A percentile compares a stretch with the other conserved stretches of the same genome.
Conservation (phyloP, 37 sponge, comb jelly and placozoan genomes). For the Geodia barretti region DNA sequence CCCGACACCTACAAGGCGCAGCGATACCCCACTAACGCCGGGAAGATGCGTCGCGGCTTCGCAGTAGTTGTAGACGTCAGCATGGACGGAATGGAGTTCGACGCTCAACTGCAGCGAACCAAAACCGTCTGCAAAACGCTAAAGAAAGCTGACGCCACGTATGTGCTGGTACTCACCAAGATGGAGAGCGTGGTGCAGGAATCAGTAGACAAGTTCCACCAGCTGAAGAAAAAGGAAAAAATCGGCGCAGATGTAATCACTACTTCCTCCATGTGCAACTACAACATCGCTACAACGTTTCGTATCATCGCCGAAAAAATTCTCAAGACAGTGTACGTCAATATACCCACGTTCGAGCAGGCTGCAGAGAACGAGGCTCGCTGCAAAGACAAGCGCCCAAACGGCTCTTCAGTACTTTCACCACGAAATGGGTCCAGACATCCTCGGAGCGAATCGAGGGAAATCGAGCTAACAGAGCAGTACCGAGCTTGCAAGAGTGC, state of each 20-base stretch:
- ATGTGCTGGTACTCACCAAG: conserved; percentile 63
- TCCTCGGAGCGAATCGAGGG: conserved; percentile 25
- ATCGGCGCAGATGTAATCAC: conserved; percentile 31
- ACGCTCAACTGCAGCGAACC: conserved; percentile 21
- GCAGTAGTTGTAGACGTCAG: conserved; percentile 58
- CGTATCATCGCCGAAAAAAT: conserved; percentile 19
- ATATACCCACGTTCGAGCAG: background rate
- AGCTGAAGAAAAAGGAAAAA: conserved; percentile 20
- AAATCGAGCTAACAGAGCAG: conserved; percentile 29
- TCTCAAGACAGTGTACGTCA: conserved; percentile 12
- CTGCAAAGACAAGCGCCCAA: too few species aligned
- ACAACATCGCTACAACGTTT: conserved; percentile 45
- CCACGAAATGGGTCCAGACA: conserved; percentile 18
- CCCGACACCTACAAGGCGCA: background rate
- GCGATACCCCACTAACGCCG: conserved; percentile 34
- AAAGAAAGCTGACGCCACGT: conserved; percentile 39
- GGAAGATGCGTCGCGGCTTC: conserved; percentile 27
- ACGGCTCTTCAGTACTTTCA: conserved; percentile 7
- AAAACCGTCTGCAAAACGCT: conserved; percentile 23
- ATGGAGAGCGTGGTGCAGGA: conserved; percentile 13
- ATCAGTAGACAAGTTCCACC: conserved; percentile 18
- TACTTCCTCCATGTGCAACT: conserved; percentile 35
- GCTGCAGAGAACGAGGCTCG: conserved; percentile 6
- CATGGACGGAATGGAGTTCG: conserved; percentile 16
- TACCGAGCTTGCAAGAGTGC: conserved; percentile 17